Base-by-base conservation (phyloP, 2,888 invertebrate genomes). In the Fragum whitleyi region DNA sequence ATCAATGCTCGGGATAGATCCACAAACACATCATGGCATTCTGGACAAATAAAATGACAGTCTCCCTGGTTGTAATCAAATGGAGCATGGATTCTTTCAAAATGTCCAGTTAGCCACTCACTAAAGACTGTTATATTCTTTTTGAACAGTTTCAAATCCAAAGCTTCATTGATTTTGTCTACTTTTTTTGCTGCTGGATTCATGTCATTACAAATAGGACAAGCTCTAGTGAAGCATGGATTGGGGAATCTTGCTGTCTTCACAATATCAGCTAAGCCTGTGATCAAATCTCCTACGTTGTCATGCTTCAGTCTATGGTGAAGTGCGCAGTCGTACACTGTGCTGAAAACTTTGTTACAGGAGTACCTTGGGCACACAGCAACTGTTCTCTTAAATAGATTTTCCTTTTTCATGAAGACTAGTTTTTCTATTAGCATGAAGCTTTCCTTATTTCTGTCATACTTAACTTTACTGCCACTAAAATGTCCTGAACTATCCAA, bases 291-390 rank as follows among this genome's bases (percentile, higher is more conserved):
- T 14, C 65, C 65, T 2, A 42, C 23, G 23, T 23, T 42, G 26
- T 65, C 65, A 65, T 65, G 65, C 23, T 65, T 39, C 26, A 65
- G 23, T 0, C 65, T 19, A 26, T 65, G 65, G 26, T 65, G 65
- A 6, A 65, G 26, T 2, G 65, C 6, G 42, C 65, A 65, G 16
- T 32, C 29, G 26, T 65, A 65, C 19, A 42, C 36, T 21, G 65
- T 65, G 9, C 11, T 39, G 26, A 39, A 65, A 14, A 65, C n/a
- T 65, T 42, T 42, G n/a, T 39, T 21, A 42, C 65, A 65, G 7
- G 42, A 14, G 16, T 32, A 36, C 19, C 42, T n/a, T 21, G 65
- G 65, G 36, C 65, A 65, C 9, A 65, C 26, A 26, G 65, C 42
- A n/a, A 65, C 65, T 21, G 39, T 42, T 26, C 9, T 42, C 29